A percentile compares a stretch with the other conserved stretches of the same genome.
phyloP scores from a whole-genome alignment of 2,797 vertebrate genomes.

The Falco peregrinus region DNA sequence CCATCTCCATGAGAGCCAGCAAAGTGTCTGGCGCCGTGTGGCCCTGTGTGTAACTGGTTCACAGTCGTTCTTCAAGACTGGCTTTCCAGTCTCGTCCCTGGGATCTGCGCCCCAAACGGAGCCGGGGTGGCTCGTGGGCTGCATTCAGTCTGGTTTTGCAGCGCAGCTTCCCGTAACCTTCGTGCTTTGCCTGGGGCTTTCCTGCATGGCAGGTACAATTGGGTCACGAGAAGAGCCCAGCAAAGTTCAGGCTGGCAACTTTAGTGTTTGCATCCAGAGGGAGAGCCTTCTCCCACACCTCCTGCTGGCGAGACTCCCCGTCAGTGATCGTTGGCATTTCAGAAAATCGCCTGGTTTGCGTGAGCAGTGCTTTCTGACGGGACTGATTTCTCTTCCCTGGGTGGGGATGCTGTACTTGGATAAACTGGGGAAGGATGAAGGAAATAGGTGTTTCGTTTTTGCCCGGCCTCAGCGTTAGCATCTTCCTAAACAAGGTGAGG shows the following conservation, averaged over 20 bases:
- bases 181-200: not conserved
- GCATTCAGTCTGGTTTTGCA: not conserved
- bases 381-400: not conserved
- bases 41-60: not conserved
- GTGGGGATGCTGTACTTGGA: not conserved
- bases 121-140: rapidly evolving
- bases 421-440: not conserved
- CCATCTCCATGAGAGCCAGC: not conserved
- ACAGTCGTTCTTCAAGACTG: rapidly evolving
- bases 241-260: not conserved
- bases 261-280: not conserved
- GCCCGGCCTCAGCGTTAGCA: rapidly evolving
- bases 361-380: not conserved
- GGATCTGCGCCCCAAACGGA: not conserved
- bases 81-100: not conserved
- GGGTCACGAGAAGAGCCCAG: not conserved
- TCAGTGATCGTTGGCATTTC: not conserved
- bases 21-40: not conserved
- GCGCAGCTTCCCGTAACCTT: not conserved
- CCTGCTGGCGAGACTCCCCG: not conserved
- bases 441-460: not conserved
- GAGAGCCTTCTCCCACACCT: not conserved
- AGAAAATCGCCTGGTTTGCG: not conserved
- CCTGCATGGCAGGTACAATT: not conserved
- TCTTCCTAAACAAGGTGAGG: not conserved